A percentile compares a stretch with the other conserved stretches of the same genome.
Evolutionary conservation across 2,888 invertebrate species (phyloP).

Genomic region (Ichneumoninae sp.): DNA sequence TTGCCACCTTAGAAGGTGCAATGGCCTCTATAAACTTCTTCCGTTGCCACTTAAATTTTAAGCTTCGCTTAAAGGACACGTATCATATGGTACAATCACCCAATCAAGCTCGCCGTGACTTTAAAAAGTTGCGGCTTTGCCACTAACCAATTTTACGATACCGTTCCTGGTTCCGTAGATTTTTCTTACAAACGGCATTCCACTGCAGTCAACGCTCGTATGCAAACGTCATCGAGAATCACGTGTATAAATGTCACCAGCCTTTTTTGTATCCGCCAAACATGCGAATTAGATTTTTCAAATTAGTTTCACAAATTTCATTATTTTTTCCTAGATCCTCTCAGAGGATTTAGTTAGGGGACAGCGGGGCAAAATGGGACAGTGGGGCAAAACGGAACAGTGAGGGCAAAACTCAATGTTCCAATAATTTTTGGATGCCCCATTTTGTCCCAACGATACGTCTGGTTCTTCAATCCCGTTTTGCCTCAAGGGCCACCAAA

Average conservation of each 20-base stretch:
- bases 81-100: slow-evolving; percentile 43
- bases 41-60: slow-evolving; percentile 40
- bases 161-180: not conserved
- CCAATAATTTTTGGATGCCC: too few relatives aligned
- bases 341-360: not conserved
- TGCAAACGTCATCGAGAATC: too few relatives aligned
- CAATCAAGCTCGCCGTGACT: slow-evolving; percentile 44
- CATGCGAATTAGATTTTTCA: not conserved
- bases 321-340: not conserved
- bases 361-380: too few relatives aligned
- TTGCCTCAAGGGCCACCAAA: too few relatives aligned
- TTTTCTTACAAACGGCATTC: not conserved
- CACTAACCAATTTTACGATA: not conserved
- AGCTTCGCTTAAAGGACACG: slow-evolving; percentile 43
- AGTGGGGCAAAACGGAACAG: too few relatives aligned
- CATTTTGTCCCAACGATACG: too few relatives aligned
- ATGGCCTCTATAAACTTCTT: slow-evolving; percentile 1
- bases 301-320: not conserved
- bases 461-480: too few relatives aligned
- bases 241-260: not conserved
- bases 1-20: slow-evolving; percentile 19
- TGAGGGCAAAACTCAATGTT: too few relatives aligned
- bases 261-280: not conserved
- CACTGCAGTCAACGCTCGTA: not conserved
- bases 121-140: slow-evolving; percentile 16